Conservation (phyloP, 2,113 vertebrate species). For the Puntigrus tetrazona region DNA sequence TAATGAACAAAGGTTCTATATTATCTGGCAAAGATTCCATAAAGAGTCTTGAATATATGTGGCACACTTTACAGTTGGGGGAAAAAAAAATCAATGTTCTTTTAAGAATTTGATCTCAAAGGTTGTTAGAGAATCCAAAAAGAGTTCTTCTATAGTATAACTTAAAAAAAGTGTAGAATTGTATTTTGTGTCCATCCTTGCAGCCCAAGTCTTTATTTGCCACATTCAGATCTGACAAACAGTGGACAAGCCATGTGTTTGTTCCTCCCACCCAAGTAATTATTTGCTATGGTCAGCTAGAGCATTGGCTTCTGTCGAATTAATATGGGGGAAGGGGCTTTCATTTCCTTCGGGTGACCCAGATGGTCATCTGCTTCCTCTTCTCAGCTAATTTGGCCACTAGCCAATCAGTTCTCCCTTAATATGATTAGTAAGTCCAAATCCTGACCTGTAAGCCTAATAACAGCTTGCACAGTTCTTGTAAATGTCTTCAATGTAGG, state of each 20-base stretch:
- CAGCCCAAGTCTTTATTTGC: not conserved
- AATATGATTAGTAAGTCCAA: conserved; percentile 57
- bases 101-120: too few species aligned
- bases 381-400: conserved; percentile 57
- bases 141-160: not conserved
- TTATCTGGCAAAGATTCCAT: not conserved
- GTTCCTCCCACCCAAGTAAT: conserved; percentile 50
- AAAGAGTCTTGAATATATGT: too few species aligned
- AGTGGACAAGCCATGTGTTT: conserved; percentile 48
- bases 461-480: conserved; percentile 57
- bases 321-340: conserved; percentile 72
- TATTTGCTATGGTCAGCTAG: conserved; percentile 49
- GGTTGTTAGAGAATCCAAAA: too few species aligned
- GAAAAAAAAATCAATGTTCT: too few species aligned
- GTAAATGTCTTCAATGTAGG: conserved; percentile 53
- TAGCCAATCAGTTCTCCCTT: conserved; percentile 54
- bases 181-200: not conserved
- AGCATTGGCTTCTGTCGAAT: conserved; percentile 62
- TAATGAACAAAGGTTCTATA: not conserved
- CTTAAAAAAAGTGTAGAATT: not conserved
- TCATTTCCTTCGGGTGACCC: conserved; percentile 73
- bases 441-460: conserved; percentile 45
- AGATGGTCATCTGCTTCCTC: conserved; percentile 71
- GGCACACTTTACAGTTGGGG: too few species aligned
- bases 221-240: not conserved